Evolutionary conservation across 2,113 vertebrate species (phyloP).

Genomic region (Podocnemis expansa): DNA sequence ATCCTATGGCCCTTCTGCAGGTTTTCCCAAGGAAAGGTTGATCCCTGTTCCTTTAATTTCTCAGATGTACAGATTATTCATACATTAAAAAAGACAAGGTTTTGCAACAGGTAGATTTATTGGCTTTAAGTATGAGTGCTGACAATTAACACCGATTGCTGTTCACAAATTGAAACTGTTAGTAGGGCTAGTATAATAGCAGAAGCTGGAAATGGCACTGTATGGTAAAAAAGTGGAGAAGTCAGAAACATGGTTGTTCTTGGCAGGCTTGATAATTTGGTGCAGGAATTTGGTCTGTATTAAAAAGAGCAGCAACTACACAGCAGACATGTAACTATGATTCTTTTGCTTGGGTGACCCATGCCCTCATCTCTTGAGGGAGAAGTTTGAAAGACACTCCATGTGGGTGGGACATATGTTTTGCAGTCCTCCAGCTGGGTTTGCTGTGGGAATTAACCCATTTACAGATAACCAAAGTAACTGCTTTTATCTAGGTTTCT

Average conservation of each 20-base stretch:
- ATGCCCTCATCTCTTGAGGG: background rate
- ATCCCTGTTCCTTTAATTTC: background rate
- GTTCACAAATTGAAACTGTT: background rate
- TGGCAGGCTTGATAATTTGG: background rate
- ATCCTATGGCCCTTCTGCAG: background rate
- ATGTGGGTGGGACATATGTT: background rate
- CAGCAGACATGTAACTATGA: background rate
- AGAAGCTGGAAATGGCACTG: background rate
- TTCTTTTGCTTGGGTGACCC: background rate
- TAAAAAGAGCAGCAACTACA: background rate
- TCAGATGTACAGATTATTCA: background rate
- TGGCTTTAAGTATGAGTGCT: background rate
- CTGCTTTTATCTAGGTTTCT: background rate
- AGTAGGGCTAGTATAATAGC: background rate
- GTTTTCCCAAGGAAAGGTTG: background rate
- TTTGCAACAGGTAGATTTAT: background rate
- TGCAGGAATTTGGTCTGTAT: background rate
- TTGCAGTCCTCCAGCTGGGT: background rate
- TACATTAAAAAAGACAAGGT: background rate
- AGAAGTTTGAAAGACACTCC: background rate
- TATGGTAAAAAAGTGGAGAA: background rate
- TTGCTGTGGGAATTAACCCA: background rate
- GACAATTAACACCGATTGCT: background rate
- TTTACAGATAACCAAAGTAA: background rate
- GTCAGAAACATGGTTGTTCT: background rate